A percentile compares a stretch with the other conserved stretches of the same genome.
Conservation (phyloP, 2,888 invertebrate genomes). For the Cheilosia variabilis region DNA sequence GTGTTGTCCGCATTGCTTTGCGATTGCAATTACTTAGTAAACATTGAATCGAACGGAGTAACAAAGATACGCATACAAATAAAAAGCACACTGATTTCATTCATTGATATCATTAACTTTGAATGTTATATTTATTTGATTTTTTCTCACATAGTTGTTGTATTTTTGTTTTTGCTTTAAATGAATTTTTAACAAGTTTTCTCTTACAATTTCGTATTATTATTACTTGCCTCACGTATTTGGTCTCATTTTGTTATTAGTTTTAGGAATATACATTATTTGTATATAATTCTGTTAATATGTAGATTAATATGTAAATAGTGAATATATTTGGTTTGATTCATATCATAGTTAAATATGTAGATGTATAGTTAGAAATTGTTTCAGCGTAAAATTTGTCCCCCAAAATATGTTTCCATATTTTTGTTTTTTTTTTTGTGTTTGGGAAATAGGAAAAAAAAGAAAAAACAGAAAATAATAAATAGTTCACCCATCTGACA, state of each 20-base stretch:
- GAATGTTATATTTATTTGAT: constrained; percentile 58
- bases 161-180: constrained; percentile 35
- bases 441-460: constrained; percentile 11
- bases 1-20: constrained; percentile 40
- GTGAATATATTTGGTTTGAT: constrained; percentile 38
- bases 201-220: constrained; percentile 6
- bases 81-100: constrained; percentile 18
- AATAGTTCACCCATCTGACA: constrained; percentile 83
- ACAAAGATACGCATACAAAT: constrained; percentile 3
- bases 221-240: constrained; percentile 33
- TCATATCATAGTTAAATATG: constrained; percentile 41
- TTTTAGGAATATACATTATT: constrained; percentile 15
- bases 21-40: constrained; percentile 16
- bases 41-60: neutral
- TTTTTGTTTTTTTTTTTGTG: constrained; percentile 28
- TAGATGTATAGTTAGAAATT: constrained; percentile 53
- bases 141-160: constrained; percentile 50
- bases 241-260: constrained; percentile 57
- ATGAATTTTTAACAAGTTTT: constrained; percentile 11
- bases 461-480: constrained; percentile 4
- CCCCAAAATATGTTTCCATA: constrained; percentile 40
- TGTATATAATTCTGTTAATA: constrained; percentile 53
- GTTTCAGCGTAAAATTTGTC: constrained; percentile 73
- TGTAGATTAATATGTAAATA: constrained; percentile 63
- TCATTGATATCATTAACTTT: constrained; percentile 43